Base-by-base conservation (phyloP, 2,888 invertebrate species). In the Oconnorella tubifera region DNA sequence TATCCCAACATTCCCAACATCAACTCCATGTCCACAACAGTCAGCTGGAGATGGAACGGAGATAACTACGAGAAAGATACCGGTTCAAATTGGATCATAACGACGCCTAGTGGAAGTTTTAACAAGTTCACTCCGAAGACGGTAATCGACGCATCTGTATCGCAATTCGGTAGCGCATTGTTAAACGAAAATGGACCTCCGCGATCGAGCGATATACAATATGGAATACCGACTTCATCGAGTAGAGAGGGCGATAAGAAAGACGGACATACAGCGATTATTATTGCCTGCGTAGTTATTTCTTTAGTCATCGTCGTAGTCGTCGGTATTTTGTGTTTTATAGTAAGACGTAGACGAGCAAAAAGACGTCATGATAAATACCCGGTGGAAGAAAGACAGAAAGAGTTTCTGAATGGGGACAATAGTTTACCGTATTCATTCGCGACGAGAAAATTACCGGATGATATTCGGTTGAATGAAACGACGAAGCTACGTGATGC, bases 1-100 rank as follows among this genome's bases (percentile, higher is more conserved):
- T 58, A 33, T 58, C 58, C 58, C 2, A 33, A 32, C 27, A 19
- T 33, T 40, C 58, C 58, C 19, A n/a, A n/a, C n/a, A n/a, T n/a
- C n/a, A 6, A 14, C 19, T 19, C 40, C 6, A 6, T 40, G 6
- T 40, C 40, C 40, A 40, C 40, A 6, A 40, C 40, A 19, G 6
- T 19, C 40, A 19, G 40, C 40, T 40, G 40, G 40, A 40, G 19
- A 14, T 40, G 40, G 40, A 19, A 40, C 6, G 19, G 19, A 6
- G 19, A 40, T 40, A 40, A 40, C 6, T 19, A 40, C 19, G 6
- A 6, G 19, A 14, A 6, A 40, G 19, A 6, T 40, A 40, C 40
- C 40, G 40, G 10, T 40, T 40, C 40, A 14, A 40, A 40, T 40
- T 14, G 6, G 6, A 40, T 40, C 40, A 40, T 40, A 6, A 40